Evolutionary conservation across 2,113 vertebrate species (phyloP).

Genomic region (Cheirogaleus medius): DNA sequence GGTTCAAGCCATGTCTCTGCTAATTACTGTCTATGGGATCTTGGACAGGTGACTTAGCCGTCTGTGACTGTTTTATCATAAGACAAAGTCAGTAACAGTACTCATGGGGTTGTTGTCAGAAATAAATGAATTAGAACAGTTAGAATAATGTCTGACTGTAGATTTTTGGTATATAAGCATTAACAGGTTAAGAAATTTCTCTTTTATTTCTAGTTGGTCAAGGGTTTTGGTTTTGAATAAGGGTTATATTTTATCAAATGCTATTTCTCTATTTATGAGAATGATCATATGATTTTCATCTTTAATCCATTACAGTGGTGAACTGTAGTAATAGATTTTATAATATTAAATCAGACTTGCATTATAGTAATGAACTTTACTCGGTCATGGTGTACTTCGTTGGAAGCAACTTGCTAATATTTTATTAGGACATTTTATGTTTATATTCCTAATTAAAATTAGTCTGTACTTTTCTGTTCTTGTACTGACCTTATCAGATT

Average conservation of each 20-base stretch:
- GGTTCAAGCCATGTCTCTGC: neutral
- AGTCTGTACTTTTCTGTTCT: neutral
- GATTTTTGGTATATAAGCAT: neutral
- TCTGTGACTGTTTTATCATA: neutral
- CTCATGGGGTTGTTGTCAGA: neutral
- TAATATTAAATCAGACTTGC: neutral
- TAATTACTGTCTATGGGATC: neutral
- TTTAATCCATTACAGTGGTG: neutral
- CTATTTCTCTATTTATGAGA: neutral
- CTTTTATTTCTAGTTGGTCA: neutral
- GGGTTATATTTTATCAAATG: neutral
- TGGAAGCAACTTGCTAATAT: neutral
- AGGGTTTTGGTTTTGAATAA: constrained; percentile 1
- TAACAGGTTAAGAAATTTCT: neutral
- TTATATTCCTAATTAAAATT: neutral
- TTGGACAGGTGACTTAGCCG: neutral
- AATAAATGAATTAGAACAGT: neutral
- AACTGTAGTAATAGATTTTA: constrained; percentile 15
- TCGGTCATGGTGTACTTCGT: neutral
- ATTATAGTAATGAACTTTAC: neutral
- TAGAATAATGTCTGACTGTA: neutral
- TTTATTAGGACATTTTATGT: neutral
- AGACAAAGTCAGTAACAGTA: neutral
- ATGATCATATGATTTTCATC: neutral
- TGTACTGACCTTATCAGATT: neutral